Base-by-base conservation (phyloP, 2,888 invertebrate species). In the Keiferia lycopersicella region DNA sequence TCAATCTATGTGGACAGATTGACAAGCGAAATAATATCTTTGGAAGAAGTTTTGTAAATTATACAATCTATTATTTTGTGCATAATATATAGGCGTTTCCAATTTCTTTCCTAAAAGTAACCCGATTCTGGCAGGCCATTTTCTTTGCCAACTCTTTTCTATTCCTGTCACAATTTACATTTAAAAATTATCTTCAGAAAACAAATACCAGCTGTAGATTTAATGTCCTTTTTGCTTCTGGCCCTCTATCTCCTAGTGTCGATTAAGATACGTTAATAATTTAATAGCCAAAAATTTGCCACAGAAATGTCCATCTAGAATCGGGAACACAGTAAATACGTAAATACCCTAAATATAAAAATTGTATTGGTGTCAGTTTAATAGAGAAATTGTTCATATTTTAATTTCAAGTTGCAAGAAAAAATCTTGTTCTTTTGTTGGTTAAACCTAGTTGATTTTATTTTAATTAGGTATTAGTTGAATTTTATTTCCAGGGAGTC, bases 1-100 rank as follows among this genome's bases (percentile, higher is more conserved):
- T 64, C 64, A 64, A 64, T 51, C 58, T 34, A 62, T 11, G 30
- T 12, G 26, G 51, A 39, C 18, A 50, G n/a, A n/a, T 20, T 51
- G 58, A 57, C 45, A 59, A 20, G 63, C 51, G 41, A 64, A 56
- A 64, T 34, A 61, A 59, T 45, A 30, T 50, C 16, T 38, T 59
- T 63, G 64, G 64, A 64, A 61, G 64, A 64, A 63, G 34, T 59
- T 63, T 63, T 10, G 18, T 48, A 58, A 63, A 39, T 30, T 51
- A 58, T 58, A 41, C 1, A 11, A 53, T 39, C 18, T 62, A 14
- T 61, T 50, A 38, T 56, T 53, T 62, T 62, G 62, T 62, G 62
- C 62, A 12, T 18, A 50, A 50, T 8, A 50, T 50, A 50, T 18
- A 56, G 34, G 56, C 56, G 14, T 11, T 56, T 56, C 34, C n/a